Base-by-base conservation (phyloP, 2,797 vertebrate genomes). In the Potorous gilbertii region DNA sequence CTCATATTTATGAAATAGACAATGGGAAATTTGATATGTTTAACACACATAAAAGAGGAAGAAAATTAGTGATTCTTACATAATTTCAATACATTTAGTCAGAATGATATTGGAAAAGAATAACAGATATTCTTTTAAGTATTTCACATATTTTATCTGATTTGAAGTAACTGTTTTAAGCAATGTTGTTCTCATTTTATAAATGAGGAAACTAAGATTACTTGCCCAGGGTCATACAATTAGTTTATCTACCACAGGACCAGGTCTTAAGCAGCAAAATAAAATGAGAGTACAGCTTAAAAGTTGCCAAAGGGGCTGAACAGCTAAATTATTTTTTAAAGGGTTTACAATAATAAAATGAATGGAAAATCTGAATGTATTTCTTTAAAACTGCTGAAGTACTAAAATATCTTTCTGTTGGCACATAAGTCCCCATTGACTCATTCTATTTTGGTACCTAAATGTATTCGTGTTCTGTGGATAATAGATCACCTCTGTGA, bases 401-500 rank as follows among this genome's bases (percentile, higher is more conserved):
- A 95, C 92, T 96, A 94, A 97, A 97, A 96, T 95, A 96, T 94
- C 90, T 96, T 93, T 94, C 95, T 91, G 62, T 97, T 95, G 92
- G 96, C 94, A 95, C 94, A 96, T 96, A 96, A 57, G 89, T 96
- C 94, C 94, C 95, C 92, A 96, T 28, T 95, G 98, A 96, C 96
- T 95, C 40, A 94, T 95, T 96, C 96, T 97, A 97, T 98, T 97
- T 97, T 31, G 54, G 97, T 95, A 94, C 87, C 8, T 11, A 95
- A 96, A 96, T 92, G 55, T 96, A 97, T 95, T 97, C 96, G 96
- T 96, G 81, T 93, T 94, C 95, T 97, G 56, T 74, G 55, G 94
- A 97, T 97, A 97, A 97, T 93, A 96, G 97, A 93, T 97, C 97
- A 96, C 97, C 95, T 97, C 94, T 91, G 94, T 93, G 94, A 50